phyloP scores from a whole-genome alignment of 2,888 invertebrate genomes.

The Trichogramma evanescens region DNA sequence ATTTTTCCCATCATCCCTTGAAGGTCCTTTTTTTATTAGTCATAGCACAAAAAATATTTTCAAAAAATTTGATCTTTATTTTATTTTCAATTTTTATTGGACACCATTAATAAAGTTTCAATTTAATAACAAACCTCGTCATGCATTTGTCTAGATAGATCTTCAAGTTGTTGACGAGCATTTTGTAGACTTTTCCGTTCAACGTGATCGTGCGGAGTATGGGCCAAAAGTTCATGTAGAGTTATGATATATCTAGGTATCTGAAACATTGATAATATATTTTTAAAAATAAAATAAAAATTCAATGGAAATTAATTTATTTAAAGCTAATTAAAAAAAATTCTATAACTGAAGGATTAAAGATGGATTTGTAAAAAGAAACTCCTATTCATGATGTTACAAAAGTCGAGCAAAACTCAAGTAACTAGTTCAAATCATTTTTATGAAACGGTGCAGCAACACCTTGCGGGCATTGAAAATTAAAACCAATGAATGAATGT shows the following conservation, averaged over 20 bases:
- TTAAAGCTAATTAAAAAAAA: too few species aligned
- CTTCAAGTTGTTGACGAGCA: constrained; percentile 80
- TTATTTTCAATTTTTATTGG: not conserved
- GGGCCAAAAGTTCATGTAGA: constrained; percentile 80
- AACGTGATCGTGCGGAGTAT: constrained; percentile 90
- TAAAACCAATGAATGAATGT: too few species aligned
- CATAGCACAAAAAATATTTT: not conserved
- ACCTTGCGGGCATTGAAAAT: too few species aligned
- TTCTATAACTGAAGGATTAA: too few species aligned
- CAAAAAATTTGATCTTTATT: not conserved
- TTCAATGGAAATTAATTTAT: too few species aligned
- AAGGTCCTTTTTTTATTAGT: not conserved
- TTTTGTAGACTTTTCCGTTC: constrained; percentile 83
- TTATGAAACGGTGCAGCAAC: too few species aligned
- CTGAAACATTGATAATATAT: constrained; percentile 47
- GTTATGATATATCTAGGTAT: constrained; percentile 89
- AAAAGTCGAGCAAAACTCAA: too few species aligned
- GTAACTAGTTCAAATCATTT: too few species aligned
- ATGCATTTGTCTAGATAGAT: constrained; percentile 79
- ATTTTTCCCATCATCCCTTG: too few species aligned
- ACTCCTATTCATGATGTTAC: too few species aligned
- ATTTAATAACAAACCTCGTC: constrained; percentile 59
- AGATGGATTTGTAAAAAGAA: too few species aligned
- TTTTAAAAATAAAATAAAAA: not conserved
- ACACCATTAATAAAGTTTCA: not conserved